Evolutionary conservation across 2,888 invertebrate species (phyloP).

Genomic region (Apoda limacodes): DNA sequence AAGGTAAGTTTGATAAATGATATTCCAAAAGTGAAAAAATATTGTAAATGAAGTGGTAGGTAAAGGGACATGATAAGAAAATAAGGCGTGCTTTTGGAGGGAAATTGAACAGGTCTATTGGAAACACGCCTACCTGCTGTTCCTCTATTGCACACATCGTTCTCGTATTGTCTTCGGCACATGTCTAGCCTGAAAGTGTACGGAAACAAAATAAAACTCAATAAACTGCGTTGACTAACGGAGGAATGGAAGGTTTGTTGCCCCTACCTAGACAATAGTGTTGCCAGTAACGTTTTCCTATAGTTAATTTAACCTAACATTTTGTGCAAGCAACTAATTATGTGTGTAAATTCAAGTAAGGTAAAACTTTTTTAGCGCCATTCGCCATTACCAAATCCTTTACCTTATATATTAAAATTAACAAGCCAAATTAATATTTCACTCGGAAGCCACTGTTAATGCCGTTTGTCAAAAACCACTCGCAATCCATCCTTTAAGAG

Average conservation of each 20-base stretch:
- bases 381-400: constrained; percentile 69
- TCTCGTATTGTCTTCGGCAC: constrained; percentile 95
- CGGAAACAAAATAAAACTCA: constrained; percentile 65
- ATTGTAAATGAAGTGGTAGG: constrained; percentile 32
- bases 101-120: constrained; percentile 33
- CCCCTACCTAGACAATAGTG: constrained; percentile 17
- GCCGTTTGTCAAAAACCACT: constrained; percentile 45
- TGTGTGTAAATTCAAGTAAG: constrained; percentile 18
- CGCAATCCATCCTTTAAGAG: constrained; percentile 38
- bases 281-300: constrained; percentile 13
- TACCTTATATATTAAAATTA: constrained; percentile 59
- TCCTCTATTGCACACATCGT: constrained; percentile 97
- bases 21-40: constrained; percentile 24
- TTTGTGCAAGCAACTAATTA: constrained; percentile 25
- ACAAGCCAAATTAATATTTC: constrained; percentile 55
- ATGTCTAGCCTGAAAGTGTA: constrained; percentile 95
- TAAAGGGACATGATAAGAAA: constrained; percentile 9
- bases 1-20: background rate
- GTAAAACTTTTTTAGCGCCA: constrained; percentile 48
- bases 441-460: constrained; percentile 62
- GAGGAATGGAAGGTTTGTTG: constrained; percentile 13
- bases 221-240: constrained; percentile 33
- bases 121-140: constrained; percentile 89
- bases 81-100: constrained; percentile 56
- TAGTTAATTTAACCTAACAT: constrained; percentile 18